These are phyloP conservation scores for Phataginus tricuspis DNA, from an alignment of 2,797 vertebrate species.

Conservation along the genomic window DNA sequence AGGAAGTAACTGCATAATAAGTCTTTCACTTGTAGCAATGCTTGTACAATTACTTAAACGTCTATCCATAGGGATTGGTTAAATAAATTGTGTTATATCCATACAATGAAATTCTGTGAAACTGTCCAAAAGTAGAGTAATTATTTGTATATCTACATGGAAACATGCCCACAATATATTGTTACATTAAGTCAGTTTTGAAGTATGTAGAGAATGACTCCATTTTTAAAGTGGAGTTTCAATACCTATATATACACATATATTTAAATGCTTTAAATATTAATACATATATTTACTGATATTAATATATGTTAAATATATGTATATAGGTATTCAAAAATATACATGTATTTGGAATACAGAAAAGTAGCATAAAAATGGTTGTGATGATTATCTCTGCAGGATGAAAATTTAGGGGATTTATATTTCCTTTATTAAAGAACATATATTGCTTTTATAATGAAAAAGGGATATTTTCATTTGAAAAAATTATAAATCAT, in stretches of 20 bases:
- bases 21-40: not conserved
- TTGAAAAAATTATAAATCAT: not conserved
- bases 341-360: not conserved
- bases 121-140: not conserved
- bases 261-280: too few relatives aligned
- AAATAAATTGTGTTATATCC: not conserved
- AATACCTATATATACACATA: too few relatives aligned
- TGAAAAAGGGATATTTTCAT: not conserved
- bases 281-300: too few relatives aligned
- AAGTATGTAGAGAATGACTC: not conserved
- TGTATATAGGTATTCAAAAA: not conserved
- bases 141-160: slow-evolving; percentile 19
- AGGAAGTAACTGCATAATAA: slow-evolving; percentile 42
- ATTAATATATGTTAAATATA: too few relatives aligned
- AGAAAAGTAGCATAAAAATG: not conserved
- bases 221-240: not conserved
- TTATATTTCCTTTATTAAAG: not conserved
- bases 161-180: not conserved
- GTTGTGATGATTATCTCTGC: not conserved
- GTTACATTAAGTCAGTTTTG: slow-evolving; percentile 21
- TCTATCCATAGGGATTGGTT: not conserved
- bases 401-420: not conserved
- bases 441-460: not conserved
- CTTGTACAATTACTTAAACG: not conserved
- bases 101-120: slow-evolving; percentile 29